These are phyloP conservation scores for Atlantisia rogersi DNA, from an alignment of 2,113 vertebrate species.

Conservation along the genomic window DNA sequence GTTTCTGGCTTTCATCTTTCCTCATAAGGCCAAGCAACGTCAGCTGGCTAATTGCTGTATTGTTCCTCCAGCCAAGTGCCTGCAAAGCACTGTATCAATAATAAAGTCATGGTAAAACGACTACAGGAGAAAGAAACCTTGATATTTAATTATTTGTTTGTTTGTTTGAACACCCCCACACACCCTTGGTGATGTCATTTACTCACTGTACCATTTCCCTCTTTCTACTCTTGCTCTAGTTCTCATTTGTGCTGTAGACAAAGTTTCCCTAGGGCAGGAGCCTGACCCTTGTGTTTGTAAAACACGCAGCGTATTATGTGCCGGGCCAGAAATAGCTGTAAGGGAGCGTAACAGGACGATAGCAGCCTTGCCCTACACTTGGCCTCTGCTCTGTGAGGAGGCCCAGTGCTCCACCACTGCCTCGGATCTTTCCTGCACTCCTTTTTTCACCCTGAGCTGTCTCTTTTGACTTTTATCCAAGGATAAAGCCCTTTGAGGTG, in stretches of 20 bases:
- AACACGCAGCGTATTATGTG: not conserved
- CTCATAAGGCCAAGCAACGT: not conserved
- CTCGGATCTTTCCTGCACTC: not conserved
- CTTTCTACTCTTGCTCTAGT: not conserved
- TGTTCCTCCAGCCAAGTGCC: not conserved
- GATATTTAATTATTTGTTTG: not conserved
- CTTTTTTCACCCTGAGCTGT: not conserved
- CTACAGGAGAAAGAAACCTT: not conserved
- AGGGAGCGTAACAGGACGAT: not conserved
- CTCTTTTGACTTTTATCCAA: constrained; percentile 41
- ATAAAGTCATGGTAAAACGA: not conserved
- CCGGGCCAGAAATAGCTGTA: not conserved
- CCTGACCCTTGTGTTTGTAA: not conserved
- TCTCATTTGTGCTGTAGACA: not conserved
- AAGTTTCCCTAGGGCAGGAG: not conserved
- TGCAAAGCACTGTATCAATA: not conserved
- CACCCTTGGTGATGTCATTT: not conserved
- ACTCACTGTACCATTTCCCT: not conserved
- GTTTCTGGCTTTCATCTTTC: not conserved
- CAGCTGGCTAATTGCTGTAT: not conserved
- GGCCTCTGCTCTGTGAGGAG: not conserved
- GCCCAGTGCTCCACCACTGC: not conserved
- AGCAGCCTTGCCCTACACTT: not conserved
- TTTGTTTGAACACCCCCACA: not conserved
- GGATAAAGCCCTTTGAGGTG: constrained; percentile 29